A percentile compares a stretch with the other conserved stretches of the same genome.
These are phyloP conservation scores for Neolamprologus caudopunctatus DNA, from an alignment of 2,113 vertebrate species.

Conservation along the genomic window DNA sequence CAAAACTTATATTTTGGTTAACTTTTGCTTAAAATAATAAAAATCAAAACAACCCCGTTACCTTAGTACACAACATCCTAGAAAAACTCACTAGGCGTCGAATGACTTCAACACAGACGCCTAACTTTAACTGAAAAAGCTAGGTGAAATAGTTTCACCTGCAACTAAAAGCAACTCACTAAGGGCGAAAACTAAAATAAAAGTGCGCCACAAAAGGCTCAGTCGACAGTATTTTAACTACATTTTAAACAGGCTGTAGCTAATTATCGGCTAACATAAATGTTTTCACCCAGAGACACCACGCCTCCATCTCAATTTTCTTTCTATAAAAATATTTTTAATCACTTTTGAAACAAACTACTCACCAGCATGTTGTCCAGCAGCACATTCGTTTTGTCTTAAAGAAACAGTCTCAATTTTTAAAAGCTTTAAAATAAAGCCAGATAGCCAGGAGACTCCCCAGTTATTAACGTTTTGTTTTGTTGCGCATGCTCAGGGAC, in stretches of 20 bases:
- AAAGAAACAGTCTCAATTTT: not conserved
- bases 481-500: slow-evolving; percentile 7
- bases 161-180: not conserved
- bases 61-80: not conserved
- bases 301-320: not conserved
- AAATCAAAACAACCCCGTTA: not conserved
- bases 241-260: not conserved
- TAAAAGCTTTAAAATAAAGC: not conserved
- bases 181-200: not conserved
- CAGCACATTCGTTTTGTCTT: not conserved
- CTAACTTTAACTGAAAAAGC: not conserved
- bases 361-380: not conserved
- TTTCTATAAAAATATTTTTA: not conserved
- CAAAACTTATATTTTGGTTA: not conserved
- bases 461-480: not conserved
- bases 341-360: not conserved
- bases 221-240: not conserved
- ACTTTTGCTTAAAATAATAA: not conserved
- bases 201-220: not conserved
- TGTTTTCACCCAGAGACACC: not conserved
- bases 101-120: not conserved
- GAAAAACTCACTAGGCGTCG: not conserved
- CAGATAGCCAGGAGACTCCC: not conserved
- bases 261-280: not conserved
- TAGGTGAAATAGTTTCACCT: not conserved